These are phyloP conservation scores for Chiloscyllium plagiosum DNA, from an alignment of 2,113 vertebrate species.

Conservation along the genomic window DNA sequence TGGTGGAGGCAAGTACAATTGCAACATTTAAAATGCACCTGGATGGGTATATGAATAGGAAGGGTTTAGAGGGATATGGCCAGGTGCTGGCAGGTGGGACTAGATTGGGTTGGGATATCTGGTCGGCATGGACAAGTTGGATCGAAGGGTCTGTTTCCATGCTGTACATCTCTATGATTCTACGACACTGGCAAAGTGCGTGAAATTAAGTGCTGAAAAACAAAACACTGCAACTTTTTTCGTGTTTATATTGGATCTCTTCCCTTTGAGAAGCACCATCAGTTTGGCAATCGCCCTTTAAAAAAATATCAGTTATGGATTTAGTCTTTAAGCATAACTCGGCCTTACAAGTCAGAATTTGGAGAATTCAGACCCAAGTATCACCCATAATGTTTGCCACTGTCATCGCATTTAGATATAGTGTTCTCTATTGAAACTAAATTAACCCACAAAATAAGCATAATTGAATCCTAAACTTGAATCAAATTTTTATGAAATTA, in stretches of 20 bases:
- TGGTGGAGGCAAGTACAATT: too few relatives aligned
- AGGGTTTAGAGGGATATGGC: too few relatives aligned
- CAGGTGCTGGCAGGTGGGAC: too few relatives aligned
- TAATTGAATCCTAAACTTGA: background rate
- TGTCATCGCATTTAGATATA: background rate
- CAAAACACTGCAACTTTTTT: background rate
- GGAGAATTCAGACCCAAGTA: background rate
- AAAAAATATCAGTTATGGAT: background rate
- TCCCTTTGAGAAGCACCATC: background rate
- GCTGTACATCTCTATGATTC: too few relatives aligned
- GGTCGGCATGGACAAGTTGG: too few relatives aligned
- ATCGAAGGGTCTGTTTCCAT: too few relatives aligned
- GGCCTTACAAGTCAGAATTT: background rate
- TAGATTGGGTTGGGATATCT: too few relatives aligned
- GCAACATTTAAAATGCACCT: too few relatives aligned
- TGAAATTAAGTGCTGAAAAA: constrained; percentile 2
- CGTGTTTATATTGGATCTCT: background rate
- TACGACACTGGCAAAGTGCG: background rate
- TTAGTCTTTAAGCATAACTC: background rate
- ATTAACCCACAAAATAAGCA: background rate
- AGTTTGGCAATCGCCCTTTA: background rate
- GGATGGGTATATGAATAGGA: too few relatives aligned
- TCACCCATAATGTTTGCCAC: background rate
- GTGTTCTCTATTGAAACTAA: background rate
- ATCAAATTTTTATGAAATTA: background rate